These are phyloP conservation scores for Orchestia grillus DNA, from an alignment of 1,140 invertebrate species.

Conservation along the genomic window DNA sequence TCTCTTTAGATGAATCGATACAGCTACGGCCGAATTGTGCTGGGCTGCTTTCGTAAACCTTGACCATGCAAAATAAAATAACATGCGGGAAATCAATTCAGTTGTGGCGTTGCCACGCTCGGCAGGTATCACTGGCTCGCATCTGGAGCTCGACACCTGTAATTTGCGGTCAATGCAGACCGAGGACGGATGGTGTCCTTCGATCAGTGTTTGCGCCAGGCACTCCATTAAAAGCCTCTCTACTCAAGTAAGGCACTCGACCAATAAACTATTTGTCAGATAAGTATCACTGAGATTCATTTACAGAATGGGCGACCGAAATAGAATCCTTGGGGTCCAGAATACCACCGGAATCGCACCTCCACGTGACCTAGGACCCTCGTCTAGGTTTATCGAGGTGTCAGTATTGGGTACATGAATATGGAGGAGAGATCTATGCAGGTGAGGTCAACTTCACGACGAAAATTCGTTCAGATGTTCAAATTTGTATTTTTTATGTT, in stretches of 20 bases:
- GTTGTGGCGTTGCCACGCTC: constrained; percentile 25
- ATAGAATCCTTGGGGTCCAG: neutral
- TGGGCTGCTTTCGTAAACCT: neutral
- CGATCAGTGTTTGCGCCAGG: neutral
- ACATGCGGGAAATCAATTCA: constrained; percentile 43
- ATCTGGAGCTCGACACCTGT: constrained; percentile 30
- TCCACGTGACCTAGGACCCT: neutral
- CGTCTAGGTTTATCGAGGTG: neutral
- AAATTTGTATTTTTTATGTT: too few species aligned
- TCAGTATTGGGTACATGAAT: neutral
- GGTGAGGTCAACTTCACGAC: neutral
- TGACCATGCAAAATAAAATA: constrained; percentile 5
- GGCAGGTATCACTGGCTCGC: constrained; percentile 32
- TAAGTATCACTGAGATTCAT: constrained; percentile 42
- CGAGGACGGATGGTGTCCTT: neutral
- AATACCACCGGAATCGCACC: neutral
- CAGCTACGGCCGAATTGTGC: neutral
- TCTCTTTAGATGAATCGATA: neutral
- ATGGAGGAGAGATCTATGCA: neutral
- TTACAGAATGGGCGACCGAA: neutral
- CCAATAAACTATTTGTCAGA: constrained; percentile 53
- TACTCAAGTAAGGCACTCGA: neutral
- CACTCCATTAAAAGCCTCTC: constrained; percentile 33
- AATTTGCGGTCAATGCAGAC: neutral
- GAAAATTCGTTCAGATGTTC: neutral